Base-by-base conservation (phyloP, 2,113 vertebrate species). In the Ciconia maguari region DNA sequence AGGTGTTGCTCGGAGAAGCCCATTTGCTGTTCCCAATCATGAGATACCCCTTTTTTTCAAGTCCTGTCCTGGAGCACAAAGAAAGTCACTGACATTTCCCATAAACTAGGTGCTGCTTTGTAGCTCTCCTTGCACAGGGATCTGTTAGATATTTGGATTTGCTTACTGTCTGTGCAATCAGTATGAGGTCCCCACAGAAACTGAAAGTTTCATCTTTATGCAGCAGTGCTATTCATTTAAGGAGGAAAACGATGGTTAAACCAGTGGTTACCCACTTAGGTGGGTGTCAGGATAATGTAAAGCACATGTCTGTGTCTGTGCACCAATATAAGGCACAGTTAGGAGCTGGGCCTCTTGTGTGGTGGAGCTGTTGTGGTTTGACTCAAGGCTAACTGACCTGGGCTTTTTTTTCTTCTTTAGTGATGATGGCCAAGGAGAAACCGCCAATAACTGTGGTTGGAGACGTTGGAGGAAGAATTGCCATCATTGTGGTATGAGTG, bases 401-500 rank as follows among this genome's bases (percentile, higher is more conserved):
- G 83, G 7, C 10, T 96, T 54, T 94, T 94, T 36, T 84, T 66
- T 66, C 16, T 71, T 41, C 90, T 77, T 76, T 96, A 99, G 99
- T 99, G 96, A 99, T 99, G 99, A 99, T 99, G 99, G 99, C 99
- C 96, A 99, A 99, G 96, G 99, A 99, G 98, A 99, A 99, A 94
- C 99, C 99, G 1, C 99, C 99, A 2, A 99, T 99, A 83, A 99
- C 99, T 17, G 99, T 99, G 22, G 99, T 99, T 5, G 99, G 99
- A 97, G 99, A 99, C 1, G 99, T 99, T 30, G 99, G 99, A 88
- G 99, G 99, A 83, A 98, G 99, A 95, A 99, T 99, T 71, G 99
- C 99, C 54, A 99, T 99, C 92, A 99, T 99, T 72, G 99, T 99
- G 98, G 99, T 99, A 99, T 94, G 99, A 88, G 46, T 29, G 10